Conservation (phyloP, 2,888 invertebrate genomes). For the Oligia fasciuncula region DNA sequence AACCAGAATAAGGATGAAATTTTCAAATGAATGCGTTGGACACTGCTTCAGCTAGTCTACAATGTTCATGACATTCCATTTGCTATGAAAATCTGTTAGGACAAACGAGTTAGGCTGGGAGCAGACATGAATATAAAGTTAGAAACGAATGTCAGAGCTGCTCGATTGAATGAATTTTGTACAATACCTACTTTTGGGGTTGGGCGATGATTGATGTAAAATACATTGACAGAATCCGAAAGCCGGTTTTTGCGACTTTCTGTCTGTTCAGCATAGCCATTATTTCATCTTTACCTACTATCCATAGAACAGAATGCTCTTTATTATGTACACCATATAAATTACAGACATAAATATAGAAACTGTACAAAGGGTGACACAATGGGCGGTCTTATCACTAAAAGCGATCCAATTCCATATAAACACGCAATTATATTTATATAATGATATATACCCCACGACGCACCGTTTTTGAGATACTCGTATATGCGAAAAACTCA, state of each 20-base stretch:
- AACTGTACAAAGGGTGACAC: too few relatives aligned
- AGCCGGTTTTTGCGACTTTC: neutral
- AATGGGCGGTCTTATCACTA: too few relatives aligned
- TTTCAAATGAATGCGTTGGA: constrained; percentile 53
- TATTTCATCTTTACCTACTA: too few relatives aligned
- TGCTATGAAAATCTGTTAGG: constrained; percentile 54
- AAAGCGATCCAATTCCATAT: too few relatives aligned
- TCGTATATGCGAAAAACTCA: too few relatives aligned
- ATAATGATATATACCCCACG: too few relatives aligned
- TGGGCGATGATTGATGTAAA: neutral
- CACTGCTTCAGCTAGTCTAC: constrained; percentile 34
- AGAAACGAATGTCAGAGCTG: constrained; percentile 14
- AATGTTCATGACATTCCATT: constrained; percentile 62
- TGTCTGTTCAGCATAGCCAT: neutral
- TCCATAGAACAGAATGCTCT: too few relatives aligned
- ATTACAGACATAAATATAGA: too few relatives aligned
- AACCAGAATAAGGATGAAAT: constrained; percentile 51
- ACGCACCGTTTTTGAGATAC: too few relatives aligned
- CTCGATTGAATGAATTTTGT: constrained; percentile 5
- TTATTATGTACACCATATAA: too few relatives aligned
- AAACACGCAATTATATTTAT: too few relatives aligned
- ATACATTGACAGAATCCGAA: neutral
- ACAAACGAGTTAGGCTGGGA: constrained; percentile 30
- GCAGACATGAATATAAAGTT: constrained; percentile 32
- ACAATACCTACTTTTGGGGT: neutral